Evolutionary conservation across 2,888 invertebrate species (phyloP).

Genomic region (Drosophila pullipes): DNA sequence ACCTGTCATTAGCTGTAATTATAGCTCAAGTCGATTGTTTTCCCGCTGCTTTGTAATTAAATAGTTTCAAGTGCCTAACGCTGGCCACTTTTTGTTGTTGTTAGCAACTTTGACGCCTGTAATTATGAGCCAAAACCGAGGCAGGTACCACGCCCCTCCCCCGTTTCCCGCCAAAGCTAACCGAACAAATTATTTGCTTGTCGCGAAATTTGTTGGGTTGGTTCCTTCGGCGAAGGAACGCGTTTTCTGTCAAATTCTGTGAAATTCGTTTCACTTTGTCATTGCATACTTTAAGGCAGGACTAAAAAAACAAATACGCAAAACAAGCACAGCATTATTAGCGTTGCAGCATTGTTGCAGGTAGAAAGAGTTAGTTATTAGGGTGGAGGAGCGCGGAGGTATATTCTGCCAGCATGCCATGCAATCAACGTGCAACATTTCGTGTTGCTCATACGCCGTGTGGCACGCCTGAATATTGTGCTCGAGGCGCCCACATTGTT

Average conservation of each 20-base stretch:
- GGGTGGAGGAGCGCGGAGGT: not conserved
- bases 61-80: constrained; percentile 72
- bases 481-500: constrained; percentile 45
- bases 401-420: constrained; percentile 5
- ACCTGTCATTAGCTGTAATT: constrained; percentile 65
- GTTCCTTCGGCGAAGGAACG: constrained; percentile 14
- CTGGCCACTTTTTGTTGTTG: constrained; percentile 70
- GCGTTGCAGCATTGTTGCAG: not conserved
- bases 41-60: constrained; percentile 75
- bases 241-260: not conserved
- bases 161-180: constrained; percentile 4
- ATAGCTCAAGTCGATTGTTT: constrained; percentile 74
- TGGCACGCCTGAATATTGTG: constrained; percentile 18
- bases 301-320: not conserved
- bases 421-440: constrained; percentile 50
- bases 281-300: constrained; percentile 33
- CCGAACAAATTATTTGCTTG: constrained; percentile 44
- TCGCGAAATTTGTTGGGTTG: constrained; percentile 31
- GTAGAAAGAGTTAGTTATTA: not conserved
- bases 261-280: constrained; percentile 3
- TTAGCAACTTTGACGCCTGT: constrained; percentile 74
- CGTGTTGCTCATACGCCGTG: constrained; percentile 39
- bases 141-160: not conserved
- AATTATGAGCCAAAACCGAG: constrained; percentile 54
- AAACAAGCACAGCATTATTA: constrained; percentile 13